Base-by-base conservation (phyloP, 2,888 invertebrate species). In the Torymus texanus region DNA sequence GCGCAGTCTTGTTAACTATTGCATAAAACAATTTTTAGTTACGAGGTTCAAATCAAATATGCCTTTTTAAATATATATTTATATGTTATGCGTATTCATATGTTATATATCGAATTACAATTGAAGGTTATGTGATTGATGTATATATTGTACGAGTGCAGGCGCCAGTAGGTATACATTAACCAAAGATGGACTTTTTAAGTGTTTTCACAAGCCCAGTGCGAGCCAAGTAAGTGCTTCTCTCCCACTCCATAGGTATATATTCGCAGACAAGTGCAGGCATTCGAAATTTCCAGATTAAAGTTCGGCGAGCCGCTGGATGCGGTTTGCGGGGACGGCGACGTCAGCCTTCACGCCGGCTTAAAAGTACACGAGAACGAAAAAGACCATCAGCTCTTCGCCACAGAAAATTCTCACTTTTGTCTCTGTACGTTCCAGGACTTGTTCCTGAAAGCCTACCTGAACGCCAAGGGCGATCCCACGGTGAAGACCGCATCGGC, bases 391-490 rank as follows among this genome's bases (percentile, higher is more conserved):
- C 16, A 8, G 41, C 13, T 0, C 0, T 12, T 18, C 50, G 16
- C n/a, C n/a, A 4, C 58, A 5, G 24, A 10, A 56, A 41, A 41
- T 41, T 8, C 41, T 41, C 41, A 41, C 41, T 41, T 41, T 8
- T 8, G 8, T 41, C 41, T 41, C 50, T 41, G 24, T 61, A 13
- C 59, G 24, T 56, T 21, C n/a, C 55, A 82, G 82, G 82, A 82
- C 41, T 56, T 82, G 53, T 82, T 81, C 21, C 62, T 81, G 21
- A 82, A 82, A 53, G 78, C 82, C 51, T 81, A 82, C 51, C 55
- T 81, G n/a, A 82, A 80, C 62, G 82, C 75, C 3, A 53, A 11
- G 51, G 55, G 61, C 4, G 59, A 76, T 68, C 14, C 0, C 29
- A 11, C 63, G 51, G 2, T 16, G 29, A 55, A 18, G 29, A 18